These are phyloP conservation scores for Gracilinanus agilis DNA, from an alignment of 2,113 vertebrate genomes.

Conservation along the genomic window DNA sequence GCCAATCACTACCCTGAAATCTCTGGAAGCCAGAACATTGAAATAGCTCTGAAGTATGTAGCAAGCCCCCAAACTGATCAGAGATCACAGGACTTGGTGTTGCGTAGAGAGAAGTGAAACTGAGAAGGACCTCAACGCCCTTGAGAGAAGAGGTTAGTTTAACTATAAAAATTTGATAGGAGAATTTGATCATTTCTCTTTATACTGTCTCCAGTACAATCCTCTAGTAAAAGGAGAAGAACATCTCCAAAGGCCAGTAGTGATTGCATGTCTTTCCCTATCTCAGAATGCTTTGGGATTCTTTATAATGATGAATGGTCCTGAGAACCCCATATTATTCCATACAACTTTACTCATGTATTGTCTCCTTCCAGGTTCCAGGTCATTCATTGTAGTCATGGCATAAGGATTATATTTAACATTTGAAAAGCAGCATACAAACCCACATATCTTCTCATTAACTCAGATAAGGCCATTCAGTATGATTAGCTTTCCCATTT, in stretches of 20 bases:
- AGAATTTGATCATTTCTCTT: too few species aligned
- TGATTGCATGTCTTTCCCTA: background rate
- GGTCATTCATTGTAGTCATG: background rate
- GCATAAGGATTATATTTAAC: background rate
- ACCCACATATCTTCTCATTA: conserved; percentile 44
- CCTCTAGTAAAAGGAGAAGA: too few species aligned
- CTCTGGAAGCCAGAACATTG: background rate
- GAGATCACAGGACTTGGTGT: too few species aligned
- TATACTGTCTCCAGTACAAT: too few species aligned
- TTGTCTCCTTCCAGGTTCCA: background rate
- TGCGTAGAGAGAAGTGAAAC: too few species aligned
- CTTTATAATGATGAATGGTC: background rate
- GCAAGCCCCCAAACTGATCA: too few species aligned
- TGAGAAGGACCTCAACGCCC: too few species aligned
- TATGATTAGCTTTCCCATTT: conserved; percentile 90
- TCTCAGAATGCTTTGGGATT: background rate
- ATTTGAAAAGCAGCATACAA: accelerated
- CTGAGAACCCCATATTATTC: background rate
- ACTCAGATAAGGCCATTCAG: conserved; percentile 92
- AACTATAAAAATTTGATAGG: background rate
- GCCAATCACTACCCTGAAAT: background rate
- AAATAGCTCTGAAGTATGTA: background rate
- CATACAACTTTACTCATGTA: too few species aligned
- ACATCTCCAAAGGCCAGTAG: too few species aligned
- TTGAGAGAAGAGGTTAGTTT: too few species aligned